Base-by-base conservation (phyloP, 2,113 vertebrate genomes). In the Apteryx mantelli region DNA sequence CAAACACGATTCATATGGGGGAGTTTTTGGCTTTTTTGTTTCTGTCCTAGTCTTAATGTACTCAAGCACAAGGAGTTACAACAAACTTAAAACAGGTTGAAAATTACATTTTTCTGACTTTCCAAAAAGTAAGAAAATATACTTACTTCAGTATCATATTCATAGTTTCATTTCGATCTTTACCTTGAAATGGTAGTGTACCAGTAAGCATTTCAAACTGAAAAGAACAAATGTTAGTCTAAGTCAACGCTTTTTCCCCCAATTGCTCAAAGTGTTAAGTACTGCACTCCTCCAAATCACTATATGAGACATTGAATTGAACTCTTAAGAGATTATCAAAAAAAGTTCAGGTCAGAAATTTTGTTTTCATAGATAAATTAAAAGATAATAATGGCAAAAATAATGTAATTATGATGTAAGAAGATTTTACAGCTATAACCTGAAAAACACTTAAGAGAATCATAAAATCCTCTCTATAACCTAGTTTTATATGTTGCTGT, bases 111-210 rank as follows among this genome's bases (percentile, higher is more conserved):
- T 60, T 80, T 76, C 16, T 46, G 36, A 74, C 15, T 89, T 86
- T n/a, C 50, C 40, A 68, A 50, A 76, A 58, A 71, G 32, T 9
- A 82, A 94, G n/a, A 84, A 94, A 70, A 84, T 63, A 63, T 74
- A 99, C 99, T 99, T 98, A 99, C 99, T 99, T 99, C 78, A 99
- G 98, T 91, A 99, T 99, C 99, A 99, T 99, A 98, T 99, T 99
- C 99, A 99, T 99, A 71, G 99, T 99, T 95, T 99, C 99, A 75
- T 99, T 99, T 94, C 99, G 98, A 97, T 99, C 99, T 98, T 99
- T 99, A 93, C 99, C 99, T 99, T 99, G 99, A 97, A 99, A 99
- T 61, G 99, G 99, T 95, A 99, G 98, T 26, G 99, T 99, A 96
- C 99, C 99, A 32, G 99, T 99, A 90, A 99, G 98, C 99, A 99